Percentiles rank a stretch among this genome's conserved stretches.
Evolutionary conservation across 2,888 invertebrate species (phyloP).

Genomic region (Hipparchia sbordonii): DNA sequence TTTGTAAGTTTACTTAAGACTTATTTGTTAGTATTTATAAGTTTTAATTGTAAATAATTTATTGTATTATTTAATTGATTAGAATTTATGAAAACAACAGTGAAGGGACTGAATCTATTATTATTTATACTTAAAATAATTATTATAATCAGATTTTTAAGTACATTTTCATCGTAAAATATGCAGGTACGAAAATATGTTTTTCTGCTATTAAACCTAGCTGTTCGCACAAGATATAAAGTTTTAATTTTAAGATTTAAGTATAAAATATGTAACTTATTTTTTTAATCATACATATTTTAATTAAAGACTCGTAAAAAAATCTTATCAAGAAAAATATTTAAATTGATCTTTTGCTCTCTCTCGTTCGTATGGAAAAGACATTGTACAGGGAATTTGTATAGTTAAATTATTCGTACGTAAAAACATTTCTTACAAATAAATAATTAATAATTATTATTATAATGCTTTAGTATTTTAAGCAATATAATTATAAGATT

Average conservation of each 20-base stretch:
- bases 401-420: conserved; percentile 33
- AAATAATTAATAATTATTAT: conserved; percentile 20
- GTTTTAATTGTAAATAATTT: conserved; percentile 44
- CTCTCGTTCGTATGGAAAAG: conserved; percentile 59
- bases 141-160: conserved; percentile 43
- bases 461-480: conserved; percentile 36
- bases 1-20: conserved; percentile 31
- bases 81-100: conserved; percentile 50
- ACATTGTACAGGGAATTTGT: conserved; percentile 68
- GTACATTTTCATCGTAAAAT: conserved; percentile 2
- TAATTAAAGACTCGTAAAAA: background rate
- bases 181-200: conserved; percentile 7
- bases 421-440: conserved; percentile 9
- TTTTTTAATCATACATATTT: too few relatives aligned
- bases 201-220: background rate
- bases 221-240: conserved; percentile 15
- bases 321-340: conserved; percentile 14
- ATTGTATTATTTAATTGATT: conserved; percentile 45
- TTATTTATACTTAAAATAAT: conserved; percentile 53
- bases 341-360: conserved; percentile 43
- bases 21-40: conserved; percentile 33
- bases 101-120: conserved; percentile 61
- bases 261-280: too few relatives aligned
- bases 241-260: background rate
- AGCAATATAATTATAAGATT: conserved; percentile 38